A percentile compares a stretch with the other conserved stretches of the same genome.
phyloP scores from a whole-genome alignment of 2,888 invertebrate species.

The Melieria picta region DNA sequence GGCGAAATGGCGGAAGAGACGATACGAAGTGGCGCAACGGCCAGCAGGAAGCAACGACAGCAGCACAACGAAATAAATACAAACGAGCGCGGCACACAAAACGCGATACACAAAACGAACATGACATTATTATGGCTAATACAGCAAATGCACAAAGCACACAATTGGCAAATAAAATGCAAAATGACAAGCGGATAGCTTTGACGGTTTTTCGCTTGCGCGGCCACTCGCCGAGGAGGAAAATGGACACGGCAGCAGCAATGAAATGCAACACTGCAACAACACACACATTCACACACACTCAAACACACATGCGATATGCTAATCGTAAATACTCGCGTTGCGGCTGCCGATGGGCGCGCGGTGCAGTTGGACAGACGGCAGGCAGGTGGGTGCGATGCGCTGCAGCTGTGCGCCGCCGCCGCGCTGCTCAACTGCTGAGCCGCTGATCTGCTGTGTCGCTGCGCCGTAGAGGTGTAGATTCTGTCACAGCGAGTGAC shows the following conservation, averaged over 20 bases:
- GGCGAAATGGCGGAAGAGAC: background rate
- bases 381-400: slow-evolving; percentile 17
- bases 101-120: slow-evolving; percentile 26
- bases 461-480: slow-evolving; percentile 10
- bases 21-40: background rate
- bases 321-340: background rate
- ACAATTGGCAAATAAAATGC: slow-evolving; percentile 34
- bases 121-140: slow-evolving; percentile 37
- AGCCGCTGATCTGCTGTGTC: no score
- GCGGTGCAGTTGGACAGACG: background rate
- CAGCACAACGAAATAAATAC: background rate
- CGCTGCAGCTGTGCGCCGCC: no score
- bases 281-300: background rate
- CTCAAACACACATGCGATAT: background rate
- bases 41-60: background rate
- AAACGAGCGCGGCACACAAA: slow-evolving; percentile 3
- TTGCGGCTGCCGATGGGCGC: background rate
- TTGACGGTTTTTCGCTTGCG: slow-evolving; percentile 13
- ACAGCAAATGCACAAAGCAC: slow-evolving; percentile 29
- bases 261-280: background rate
- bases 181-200: slow-evolving; percentile 33
- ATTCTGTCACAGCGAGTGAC: slow-evolving; percentile 19
- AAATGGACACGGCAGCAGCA: background rate
- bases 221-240: background rate
- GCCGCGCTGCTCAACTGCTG: no score